Base-by-base conservation (phyloP, 2,797 vertebrate species). In the Pseudomugil tenellus region DNA sequence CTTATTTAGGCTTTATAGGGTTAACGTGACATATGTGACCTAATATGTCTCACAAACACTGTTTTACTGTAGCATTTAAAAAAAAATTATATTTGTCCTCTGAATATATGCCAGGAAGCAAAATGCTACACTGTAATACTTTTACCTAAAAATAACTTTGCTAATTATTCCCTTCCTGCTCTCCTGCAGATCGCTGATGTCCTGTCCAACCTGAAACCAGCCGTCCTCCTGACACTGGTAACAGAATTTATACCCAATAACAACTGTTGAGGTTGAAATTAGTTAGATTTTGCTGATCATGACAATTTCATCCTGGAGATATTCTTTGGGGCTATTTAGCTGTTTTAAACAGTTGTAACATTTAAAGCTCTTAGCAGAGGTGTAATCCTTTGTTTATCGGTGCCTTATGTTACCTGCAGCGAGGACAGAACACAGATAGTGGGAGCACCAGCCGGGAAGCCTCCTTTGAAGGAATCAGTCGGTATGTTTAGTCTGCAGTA, bases 381-480 rank as follows among this genome's bases (percentile, higher is more conserved):
- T 34, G 13, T 41, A 10, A 37, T 58, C 14, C 16, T 41, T 60
- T 41, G 43, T 60, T 49, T 55, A 39, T 16, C 49, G n/a, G 14
- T 72, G 53, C 74, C 3, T 3, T 39, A 32, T 23, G 49, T 64
- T 76, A 43, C 28, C 74, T 62, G 49, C 87, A 98, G 97, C 93
- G 94, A 0, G 96, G 96, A 43, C 84, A 94, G 80, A 98, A 98
- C 56, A 97, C 97, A 0, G 97, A 97, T 31, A 98, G 97, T 0
- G 95, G 96, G 80, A 96, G 92, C 29, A 72, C 92, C 84, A 94
- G 94, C 92, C 93, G 91, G 35, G 96, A 98, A 92, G 96, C 96
- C 62, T 96, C 96, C 0, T 97, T 97, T 81, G 95, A 98, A 70
- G 96, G 96, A 89, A 98, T 99, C 87, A 98, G 96, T 87, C 74